Conservation (phyloP, 1,140 invertebrate genomes). For the Triops longicaudatus region DNA sequence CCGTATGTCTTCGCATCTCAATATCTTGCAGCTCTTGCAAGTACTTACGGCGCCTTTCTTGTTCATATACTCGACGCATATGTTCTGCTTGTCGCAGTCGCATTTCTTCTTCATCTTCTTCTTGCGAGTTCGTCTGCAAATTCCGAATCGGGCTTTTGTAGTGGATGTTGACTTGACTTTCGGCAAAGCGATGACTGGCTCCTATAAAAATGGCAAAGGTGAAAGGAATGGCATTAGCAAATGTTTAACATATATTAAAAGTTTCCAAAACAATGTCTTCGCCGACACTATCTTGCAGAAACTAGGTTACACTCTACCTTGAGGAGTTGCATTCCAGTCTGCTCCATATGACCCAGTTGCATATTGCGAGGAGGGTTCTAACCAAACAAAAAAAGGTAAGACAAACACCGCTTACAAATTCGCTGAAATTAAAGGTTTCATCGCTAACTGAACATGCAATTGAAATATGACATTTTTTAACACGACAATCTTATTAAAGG, state of each 20-base stretch:
- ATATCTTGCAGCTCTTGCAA: conserved; percentile 83
- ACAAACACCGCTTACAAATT: not conserved
- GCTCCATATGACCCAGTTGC: not conserved
- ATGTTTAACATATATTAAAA: not conserved
- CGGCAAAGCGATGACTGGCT: conserved; percentile 75
- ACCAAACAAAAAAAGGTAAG: conserved; percentile 9
- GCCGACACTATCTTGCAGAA: not conserved
- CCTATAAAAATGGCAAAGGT: conserved; percentile 46
- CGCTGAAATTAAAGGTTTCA: conserved; percentile 9
- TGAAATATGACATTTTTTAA: not conserved
- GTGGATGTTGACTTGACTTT: conserved; percentile 86
- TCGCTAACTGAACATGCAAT: not conserved
- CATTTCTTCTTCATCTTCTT: conserved; percentile 50
- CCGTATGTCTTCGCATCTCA: conserved; percentile 77
- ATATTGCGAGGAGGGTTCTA: conserved; percentile 16
- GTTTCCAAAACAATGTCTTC: not conserved
- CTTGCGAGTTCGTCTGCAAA: conserved; percentile 71
- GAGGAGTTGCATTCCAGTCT: not conserved
- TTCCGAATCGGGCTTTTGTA: conserved; percentile 75
- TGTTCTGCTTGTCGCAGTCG: conserved; percentile 74
- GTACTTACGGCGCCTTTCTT: conserved; percentile 76
- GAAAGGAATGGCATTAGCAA: not conserved
- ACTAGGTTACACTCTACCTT: not conserved
- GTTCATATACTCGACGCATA: conserved; percentile 80
- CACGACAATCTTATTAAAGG: not conserved